Percentiles rank a stretch among this genome's conserved stretches.
phyloP scores from a whole-genome alignment of 2,888 invertebrate species.

The Harpalus rufipes region DNA sequence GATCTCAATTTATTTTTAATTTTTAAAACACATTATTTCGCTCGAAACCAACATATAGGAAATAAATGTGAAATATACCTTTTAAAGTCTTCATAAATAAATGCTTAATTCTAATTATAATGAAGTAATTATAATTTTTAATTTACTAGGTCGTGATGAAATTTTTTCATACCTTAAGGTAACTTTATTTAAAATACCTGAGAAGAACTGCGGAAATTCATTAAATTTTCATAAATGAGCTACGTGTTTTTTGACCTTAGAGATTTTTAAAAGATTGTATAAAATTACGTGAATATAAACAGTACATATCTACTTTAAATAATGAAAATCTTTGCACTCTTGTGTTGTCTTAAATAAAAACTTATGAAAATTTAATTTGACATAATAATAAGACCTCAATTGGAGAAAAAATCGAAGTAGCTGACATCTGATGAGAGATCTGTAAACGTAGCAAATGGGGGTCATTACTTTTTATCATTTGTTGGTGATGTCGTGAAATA shows the following conservation, averaged over 20 bases:
- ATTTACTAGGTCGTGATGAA: background rate
- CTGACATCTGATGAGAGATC: too few relatives aligned
- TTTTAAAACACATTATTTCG: background rate
- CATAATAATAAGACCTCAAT: too few relatives aligned
- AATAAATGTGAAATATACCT: too few relatives aligned
- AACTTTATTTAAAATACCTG: conserved; percentile 33
- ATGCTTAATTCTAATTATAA: too few relatives aligned
- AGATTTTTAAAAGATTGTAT: conserved; percentile 20
- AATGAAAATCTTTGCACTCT: background rate
- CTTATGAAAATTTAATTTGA: too few relatives aligned
- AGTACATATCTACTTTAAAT: background rate
- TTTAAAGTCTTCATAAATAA: too few relatives aligned
- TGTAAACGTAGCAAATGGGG: too few relatives aligned
- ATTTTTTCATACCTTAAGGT: conserved; percentile 26
- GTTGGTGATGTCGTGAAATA: too few relatives aligned
- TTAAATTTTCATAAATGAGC: conserved; percentile 44
- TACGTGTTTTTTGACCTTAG: conserved; percentile 31
- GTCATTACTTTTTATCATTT: too few relatives aligned
- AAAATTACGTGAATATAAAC: background rate
- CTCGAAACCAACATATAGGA: too few relatives aligned
- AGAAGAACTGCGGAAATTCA: conserved; percentile 26
- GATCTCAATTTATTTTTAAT: background rate
- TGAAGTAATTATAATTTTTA: conserved; percentile 1
- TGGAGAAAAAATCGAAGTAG: too few relatives aligned
- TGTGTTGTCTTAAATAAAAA: background rate